Base-by-base conservation (phyloP, 2,797 vertebrate genomes). In the Melanotaenia trifasciata region DNA sequence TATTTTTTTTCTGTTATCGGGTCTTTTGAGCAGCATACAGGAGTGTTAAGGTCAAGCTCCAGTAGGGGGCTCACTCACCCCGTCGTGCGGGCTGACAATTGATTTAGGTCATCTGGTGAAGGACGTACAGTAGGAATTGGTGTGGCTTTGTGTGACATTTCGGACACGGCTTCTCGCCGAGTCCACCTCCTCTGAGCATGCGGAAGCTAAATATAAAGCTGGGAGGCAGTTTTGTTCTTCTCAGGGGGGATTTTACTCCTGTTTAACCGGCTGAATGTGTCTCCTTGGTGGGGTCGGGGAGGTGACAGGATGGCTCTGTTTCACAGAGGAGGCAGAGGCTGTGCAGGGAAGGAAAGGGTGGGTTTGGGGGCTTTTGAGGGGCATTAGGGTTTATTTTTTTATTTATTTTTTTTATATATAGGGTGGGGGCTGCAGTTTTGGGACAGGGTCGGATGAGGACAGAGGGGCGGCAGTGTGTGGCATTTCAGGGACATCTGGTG, bases 401-500 rank as follows among this genome's bases (percentile, higher is more conserved):
- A 36, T 33, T 33, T 33, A 33, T 12, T 12, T 8, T n/a, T 57
- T 32, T 22, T 26, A 6, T 33, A 33, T 33, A 3, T 24, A 36
- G 57, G 61, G 22, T n/a, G 35, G 61, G 71, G 78, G 72, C 65
- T 82, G 78, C 76, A 69, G 84, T 78, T 86, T 74, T 33, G 74
- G 70, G 26, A 59, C 71, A 68, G 72, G 91, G 91, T 94, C 87
- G 88, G 73, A 56, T 85, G 90, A 94, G 93, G 93, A 94, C 93
- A 93, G 85, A 58, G 67, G 67, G 84, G 63, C 51, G 26, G 63
- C 14, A n/a, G 60, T 35, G 54, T 0, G 26, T 47, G 47, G 69
- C 77, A 90, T 94, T 91, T 51, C 85, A 66, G 87, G 81, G 93
- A 91, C 93, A 92, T 91, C 93, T 92, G 76, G 89, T 90, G 93